Base-by-base conservation (phyloP, 2,113 vertebrate species). In the Ahaetulla prasina region DNA sequence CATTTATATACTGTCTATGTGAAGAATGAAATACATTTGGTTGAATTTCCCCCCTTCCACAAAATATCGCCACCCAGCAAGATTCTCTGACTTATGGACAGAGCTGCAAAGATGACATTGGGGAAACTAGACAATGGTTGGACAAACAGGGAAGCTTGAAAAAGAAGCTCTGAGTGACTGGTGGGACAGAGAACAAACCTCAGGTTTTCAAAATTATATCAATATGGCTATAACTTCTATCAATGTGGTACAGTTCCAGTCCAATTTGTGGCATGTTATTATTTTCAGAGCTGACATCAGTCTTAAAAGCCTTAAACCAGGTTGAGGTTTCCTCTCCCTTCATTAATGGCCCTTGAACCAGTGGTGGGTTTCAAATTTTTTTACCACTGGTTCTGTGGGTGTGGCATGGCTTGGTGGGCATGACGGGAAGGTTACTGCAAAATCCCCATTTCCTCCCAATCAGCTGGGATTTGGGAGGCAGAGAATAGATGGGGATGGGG, bases 31-130 rank as follows among this genome's bases (percentile, higher is more conserved):
- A 16, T 87, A 94, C 35, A 89, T 93, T 92, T 95, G 84, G 94
- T 92, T 94, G 91, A 84, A 89, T 52, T 52, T 85, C 35, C 54
- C 90, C 18, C 94, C 89, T 93, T 96, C 93, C 93, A 96, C 92
- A 90, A 22, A 68, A 60, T n/a, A 35, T 22, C 8, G 1, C 68
- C 35, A 74, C 12, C 20, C 49, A 39, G n/a, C 35, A 90, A 39
- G 80, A 39, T 90, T 90, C 16, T 4, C 6, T 90, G 47, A 8
- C 27, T 63, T n/a, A 11, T 43, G 11, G 43, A 49, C 23, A 39
- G n/a, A 63, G n/a, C n/a, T 18, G 18, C n/a, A 74, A 39, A 74
- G n/a, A 74, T 39, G 6, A 35, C 63, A 14, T 74, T 35, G 14
- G n/a, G 35, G 6, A 74, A 2, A 35, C n/a, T 74, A 39, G 14